These are phyloP conservation scores for Brachypterus glaber DNA, from an alignment of 2,888 invertebrate genomes.

Conservation along the genomic window DNA sequence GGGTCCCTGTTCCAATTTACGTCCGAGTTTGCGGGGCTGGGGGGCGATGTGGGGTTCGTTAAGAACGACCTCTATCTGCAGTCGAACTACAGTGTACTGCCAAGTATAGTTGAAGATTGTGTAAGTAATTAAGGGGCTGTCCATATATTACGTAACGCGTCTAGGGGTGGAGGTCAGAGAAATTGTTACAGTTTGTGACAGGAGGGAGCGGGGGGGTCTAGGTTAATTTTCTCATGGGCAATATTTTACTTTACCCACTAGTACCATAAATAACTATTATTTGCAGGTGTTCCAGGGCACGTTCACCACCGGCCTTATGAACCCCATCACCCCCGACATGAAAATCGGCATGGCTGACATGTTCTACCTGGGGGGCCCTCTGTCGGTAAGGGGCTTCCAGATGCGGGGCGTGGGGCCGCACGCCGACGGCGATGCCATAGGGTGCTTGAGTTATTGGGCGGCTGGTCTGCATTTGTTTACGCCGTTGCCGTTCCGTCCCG, in stretches of 20 bases:
- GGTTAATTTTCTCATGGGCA: no score
- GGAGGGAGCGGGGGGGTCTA: no score
- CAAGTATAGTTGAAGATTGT: no score
- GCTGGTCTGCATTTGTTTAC: conserved; percentile 78
- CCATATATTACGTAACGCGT: no score
- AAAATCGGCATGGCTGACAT: conserved; percentile 57
- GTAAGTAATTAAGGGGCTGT: no score
- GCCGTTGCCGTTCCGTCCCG: conserved; percentile 80
- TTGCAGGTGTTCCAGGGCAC: conserved; percentile 61
- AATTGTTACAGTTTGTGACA: no score
- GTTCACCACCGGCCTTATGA: conserved; percentile 59
- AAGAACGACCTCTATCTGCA: conserved; percentile 72
- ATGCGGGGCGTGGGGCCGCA: conserved; percentile 82
- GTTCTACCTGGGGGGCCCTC: conserved; percentile 84
- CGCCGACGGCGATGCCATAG: conserved; percentile 63
- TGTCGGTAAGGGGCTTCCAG: conserved; percentile 79
- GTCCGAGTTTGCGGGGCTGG: conserved; percentile 79
- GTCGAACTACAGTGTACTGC: conserved; percentile 44
- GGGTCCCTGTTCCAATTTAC: conserved; percentile 64
- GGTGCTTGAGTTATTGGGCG: conserved; percentile 77
- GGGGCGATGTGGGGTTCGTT: conserved; percentile 85
- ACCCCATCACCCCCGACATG: conserved; percentile 51
- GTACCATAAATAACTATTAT: conserved; percentile 13
- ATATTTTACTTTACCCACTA: conserved; percentile 2
- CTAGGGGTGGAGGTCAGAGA: no score